Evolutionary conservation across 2,113 vertebrate genomes (phyloP), one percentile per base, ranked within the genome.

Genomic region (Phainopepla nitens): DNA sequence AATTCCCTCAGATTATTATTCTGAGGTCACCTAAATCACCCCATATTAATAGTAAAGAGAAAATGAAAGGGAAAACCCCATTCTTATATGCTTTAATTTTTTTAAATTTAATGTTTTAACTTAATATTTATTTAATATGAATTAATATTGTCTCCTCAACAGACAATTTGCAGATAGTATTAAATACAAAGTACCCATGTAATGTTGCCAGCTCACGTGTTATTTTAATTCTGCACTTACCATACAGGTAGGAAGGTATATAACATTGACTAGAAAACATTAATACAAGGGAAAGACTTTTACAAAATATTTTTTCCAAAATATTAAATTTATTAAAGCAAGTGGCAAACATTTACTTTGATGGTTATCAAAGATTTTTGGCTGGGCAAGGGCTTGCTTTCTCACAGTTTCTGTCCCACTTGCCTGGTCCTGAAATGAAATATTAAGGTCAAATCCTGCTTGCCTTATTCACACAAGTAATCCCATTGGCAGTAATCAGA

Each of bases 381-480:
- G 35, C n/a, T 72, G 72, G 25, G 33, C 7, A 7, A 76, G 31
- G 31, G 29, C 65, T 82, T 47, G 31, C n/a, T 80, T 78, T 87
- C 33, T 89, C 45, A 71, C 53, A 23, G 33, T 45, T 95, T 90
- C 35, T 89, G 83, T 49, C 54, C 50, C 61, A n/a, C 14, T 91
- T 84, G 20, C 41, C 45, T 56, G 31, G 45, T 69, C 51, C 76
- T 57, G n/a, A 90, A 87, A 89, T n/a, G 56, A 92, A 84, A 96
- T 91, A 84, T 96, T 95, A 71, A 96, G 94, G 95, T 93, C 92
- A 95, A 94, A 69, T 92, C 81, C 94, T 92, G 79, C 85, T 95
- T 91, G 87, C 70, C 82, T 91, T 96, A 66, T 96, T 93, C 93
- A 90, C 82, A 83, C 58, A 35, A 77, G 75, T 94, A 96, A 97